Evolutionary conservation across 2,888 invertebrate genomes (phyloP), one percentile per base, ranked within the genome.

Genomic region (Caenorhabditis becei): DNA sequence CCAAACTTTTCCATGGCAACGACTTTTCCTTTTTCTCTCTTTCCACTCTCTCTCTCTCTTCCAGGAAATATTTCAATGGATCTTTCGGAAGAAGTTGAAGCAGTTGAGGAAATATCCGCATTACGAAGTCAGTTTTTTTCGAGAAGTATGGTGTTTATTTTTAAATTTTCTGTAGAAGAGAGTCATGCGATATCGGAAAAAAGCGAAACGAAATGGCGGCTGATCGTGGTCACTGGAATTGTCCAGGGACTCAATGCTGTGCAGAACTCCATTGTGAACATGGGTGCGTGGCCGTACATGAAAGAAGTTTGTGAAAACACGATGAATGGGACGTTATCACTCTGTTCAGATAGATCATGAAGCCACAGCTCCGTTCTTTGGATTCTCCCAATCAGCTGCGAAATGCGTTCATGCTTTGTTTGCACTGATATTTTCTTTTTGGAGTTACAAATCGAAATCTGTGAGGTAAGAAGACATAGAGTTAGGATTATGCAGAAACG

Each of bases 301-400:
- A 74, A 74, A 58, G 71, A 71, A 56, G 62, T 71, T n/a, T 41
- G 61, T 28, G 32, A 7, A 7, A 7, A 7, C n/a, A n/a, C n/a
- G n/a, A n/a, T n/a, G n/a, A n/a, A n/a, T n/a, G n/a, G n/a, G n/a
- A n/a, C n/a, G n/a, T n/a, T n/a, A n/a, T n/a, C n/a, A n/a, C n/a
- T n/a, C 32, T 32, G 5, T 41, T 63, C 61, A 85, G 85, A 75
- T 85, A 24, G 85, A 85, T 28, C 53, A 62, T 8, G 65, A 78
- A 26, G 82, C 85, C 4, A 83, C 72, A 8, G 77, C 84, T 11
- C 75, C 71, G 18, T 86, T 86, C 59, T 86, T 86, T 41, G 86
- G 83, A 0, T 56, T 82, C 16, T 77, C 80, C 7, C 69, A 81
- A 20, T 83, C 86, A 2, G 72, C 81, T 5, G 77, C 82, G 0